phyloP scores from a whole-genome alignment of 2,888 invertebrate genomes.

The Cerceris ruficornis region DNA sequence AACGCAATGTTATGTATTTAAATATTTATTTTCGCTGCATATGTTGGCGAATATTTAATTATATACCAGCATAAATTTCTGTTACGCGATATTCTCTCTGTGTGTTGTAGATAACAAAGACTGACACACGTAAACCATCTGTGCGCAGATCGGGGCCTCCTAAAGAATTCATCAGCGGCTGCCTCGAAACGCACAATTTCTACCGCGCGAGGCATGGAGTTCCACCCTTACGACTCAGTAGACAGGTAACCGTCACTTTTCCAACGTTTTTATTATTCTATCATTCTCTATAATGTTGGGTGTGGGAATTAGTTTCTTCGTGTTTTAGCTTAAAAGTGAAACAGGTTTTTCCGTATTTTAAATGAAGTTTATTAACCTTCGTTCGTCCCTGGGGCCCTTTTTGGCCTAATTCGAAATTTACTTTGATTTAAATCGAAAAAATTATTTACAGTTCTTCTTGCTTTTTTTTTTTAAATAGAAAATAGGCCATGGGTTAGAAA shows the following conservation, averaged over 20 bases:
- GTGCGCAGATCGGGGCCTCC: slow-evolving; percentile 80
- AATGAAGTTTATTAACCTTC: too few relatives aligned
- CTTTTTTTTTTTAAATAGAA: too few relatives aligned
- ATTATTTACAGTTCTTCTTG: too few relatives aligned
- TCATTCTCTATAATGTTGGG: neutral
- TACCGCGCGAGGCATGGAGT: slow-evolving; percentile 88
- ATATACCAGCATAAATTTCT: neutral
- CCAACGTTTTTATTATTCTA: slow-evolving; percentile 2
- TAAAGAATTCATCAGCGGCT: slow-evolving; percentile 86
- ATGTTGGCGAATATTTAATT: neutral
- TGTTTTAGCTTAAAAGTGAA: too few relatives aligned
- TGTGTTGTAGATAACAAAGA: slow-evolving; percentile 80
- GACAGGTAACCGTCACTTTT: slow-evolving; percentile 80
- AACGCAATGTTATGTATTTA: too few relatives aligned
- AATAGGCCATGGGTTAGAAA: too few relatives aligned
- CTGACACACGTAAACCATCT: slow-evolving; percentile 81
- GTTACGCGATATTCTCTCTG: slow-evolving; percentile 49
- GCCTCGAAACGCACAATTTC: slow-evolving; percentile 89
- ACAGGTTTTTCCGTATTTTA: too few relatives aligned
- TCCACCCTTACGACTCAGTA: slow-evolving; percentile 86
- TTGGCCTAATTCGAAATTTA: too few relatives aligned
- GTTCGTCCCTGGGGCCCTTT: too few relatives aligned
- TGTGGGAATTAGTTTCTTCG: neutral
- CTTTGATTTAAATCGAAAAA: too few relatives aligned
- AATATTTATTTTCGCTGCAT: neutral